Base-by-base conservation (phyloP, 2,888 invertebrate genomes). In the Meloe dianella region DNA sequence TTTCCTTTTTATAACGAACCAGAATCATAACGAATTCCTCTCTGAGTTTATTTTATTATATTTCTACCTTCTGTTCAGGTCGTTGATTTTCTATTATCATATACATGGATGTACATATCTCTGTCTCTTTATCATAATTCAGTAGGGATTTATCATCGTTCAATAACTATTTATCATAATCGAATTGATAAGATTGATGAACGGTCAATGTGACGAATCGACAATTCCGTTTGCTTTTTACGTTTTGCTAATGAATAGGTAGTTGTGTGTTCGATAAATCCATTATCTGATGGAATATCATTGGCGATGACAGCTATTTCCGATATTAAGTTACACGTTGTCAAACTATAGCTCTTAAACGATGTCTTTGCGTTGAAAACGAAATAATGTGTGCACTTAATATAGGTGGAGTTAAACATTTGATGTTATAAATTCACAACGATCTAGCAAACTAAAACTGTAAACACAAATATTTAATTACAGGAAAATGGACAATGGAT, bases 251-350 rank as follows among this genome's bases (percentile, higher is more conserved):
- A 59, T 30, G 54, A 64, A 60, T 60, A 32, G 32, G 10, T 32
- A 32, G 32, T 17, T 12, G 12, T 35, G 35, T 41, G n/a, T 41
- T 47, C 20, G 20, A 65, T 67, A 67, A 70, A 70, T 57, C 70
- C 70, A 69, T 71, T 73, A 72, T 71, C 71, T 68, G 69, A 69
- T 67, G 66, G 70, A 72, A 72, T 70, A 74, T 74, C 69, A 66
- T 65, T 65, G 65, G 68, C 72, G 74, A 74, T 73, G 75, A 74
- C 74, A 73, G 74, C 73, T 71, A 73, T 74, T 73, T 73, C 71
- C 72, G 72, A 74, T 76, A 76, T 76, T 74, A 71, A 75, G 74
- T 77, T 74, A 75, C 77, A 72, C 68, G 72, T 72, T 75, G 74
- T 74, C 74, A 73, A 68, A 56, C 41, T 17, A 5, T 17, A 17